Base-by-base conservation (phyloP, 2,888 invertebrate species). In the Diadegma fenestrale region DNA sequence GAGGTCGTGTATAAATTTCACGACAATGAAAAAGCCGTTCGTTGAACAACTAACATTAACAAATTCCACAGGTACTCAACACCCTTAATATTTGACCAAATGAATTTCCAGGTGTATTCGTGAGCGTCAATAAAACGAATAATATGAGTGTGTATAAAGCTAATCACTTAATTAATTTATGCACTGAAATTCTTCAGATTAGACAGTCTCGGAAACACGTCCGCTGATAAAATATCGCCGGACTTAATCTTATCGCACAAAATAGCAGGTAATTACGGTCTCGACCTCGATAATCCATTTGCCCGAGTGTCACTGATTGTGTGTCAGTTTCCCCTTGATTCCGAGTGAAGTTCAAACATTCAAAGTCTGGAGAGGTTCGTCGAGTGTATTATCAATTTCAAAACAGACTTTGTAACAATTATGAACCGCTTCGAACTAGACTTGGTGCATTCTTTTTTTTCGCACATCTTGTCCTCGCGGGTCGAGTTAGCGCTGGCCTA, bases 191-290 rank as follows among this genome's bases (percentile, higher is more conserved):
- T 76, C 37, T 33, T n/a, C 14, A 54, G 54, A 43, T 80, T 22
- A 63, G 17, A 17, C n/a, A 19, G 68, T 41, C 51, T 51, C 69
- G 73, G 69, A 51, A 79, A 64, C 76, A 69, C 45, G 72, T 71
- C 66, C 58, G 68, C 61, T 69, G 33, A 72, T 61, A 61, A 37
- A 41, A 61, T 48, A 61, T 22, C 51, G 61, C 71, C 33, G 12
- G 22, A 26, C 48, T 22, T 33, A 22, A 73, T 75, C 77, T 79
- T 82, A 79, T 85, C 85, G 19, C 69, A 14, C 37, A 22, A 71
- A 58, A 71, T 66, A 54, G 45, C 30, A 48, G 58, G 75, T 78
- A 82, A 79, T 76, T 75, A 45, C 75, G 71, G 48, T 80, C 61
- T 48, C 48, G 63, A 76, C 71, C 66, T 68, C 48, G 64, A 79